Base-by-base conservation (phyloP, 2,888 invertebrate genomes). In the Ariolimax columbianus region DNA sequence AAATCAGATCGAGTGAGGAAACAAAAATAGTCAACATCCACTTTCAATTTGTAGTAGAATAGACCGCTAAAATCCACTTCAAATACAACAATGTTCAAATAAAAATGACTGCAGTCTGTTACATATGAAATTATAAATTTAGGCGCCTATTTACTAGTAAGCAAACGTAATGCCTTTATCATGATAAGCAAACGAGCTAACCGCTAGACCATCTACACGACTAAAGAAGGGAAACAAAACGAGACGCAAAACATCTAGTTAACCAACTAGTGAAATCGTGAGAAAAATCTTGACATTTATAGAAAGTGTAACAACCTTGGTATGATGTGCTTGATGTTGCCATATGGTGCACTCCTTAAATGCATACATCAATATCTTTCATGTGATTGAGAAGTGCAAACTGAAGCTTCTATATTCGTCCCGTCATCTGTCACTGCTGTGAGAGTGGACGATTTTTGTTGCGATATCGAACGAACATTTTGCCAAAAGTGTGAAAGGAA, bases 381-480 rank as follows among this genome's bases (percentile, higher is more conserved):
- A 70, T 70, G 70, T 70, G 14, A 7, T 19, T 38, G 70, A 70
- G 38, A 36, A 70, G 14, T 70, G 36, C 36, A 70, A 70, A 70
- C 38, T 38, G 38, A 70, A 36, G 11, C 36, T 17, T 6, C 17
- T 38, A 3, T 19, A 36, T 36, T 38, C 19, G 70, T 36, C 70
- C 38, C 23, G 38, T 70, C 19, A 38, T 14, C 70, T 70, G 70
- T 11, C 66, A 14, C n/a, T 30, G 26, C 9, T 66, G 70, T 70
- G 17, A 38, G 70, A 14, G 70, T 36, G 70, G 38, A 38, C 14
- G 38, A 70, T 36, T 70, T 70, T 70, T 70, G 70, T 70, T 70
- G 70, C 38, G 1, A n/a, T 70, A 70, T 36, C 38, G 36, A 70
- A 38, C 14, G 4, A 70, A 4, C 38, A 23, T 47, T 47, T 47